A percentile compares a stretch with the other conserved stretches of the same genome.
phyloP scores from a whole-genome alignment of 30 jellyfish, hydroid and myxozoan genomes.

The Hydra vulgaris region DNA sequence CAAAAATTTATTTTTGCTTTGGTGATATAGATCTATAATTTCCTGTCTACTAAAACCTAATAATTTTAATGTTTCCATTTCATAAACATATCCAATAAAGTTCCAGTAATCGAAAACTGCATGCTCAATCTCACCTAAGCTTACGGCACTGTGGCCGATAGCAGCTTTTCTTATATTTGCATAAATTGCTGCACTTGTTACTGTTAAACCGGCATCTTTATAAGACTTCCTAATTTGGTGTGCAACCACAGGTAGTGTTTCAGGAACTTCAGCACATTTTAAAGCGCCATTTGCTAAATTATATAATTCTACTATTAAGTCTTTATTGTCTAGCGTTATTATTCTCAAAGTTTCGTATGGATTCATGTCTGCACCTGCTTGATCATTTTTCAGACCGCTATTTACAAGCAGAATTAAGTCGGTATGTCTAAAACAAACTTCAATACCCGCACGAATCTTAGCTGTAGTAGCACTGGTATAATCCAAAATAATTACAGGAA shows the following conservation, averaged over 20 bases:
- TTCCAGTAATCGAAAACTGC: neutral
- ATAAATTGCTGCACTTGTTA: neutral
- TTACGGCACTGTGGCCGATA: neutral
- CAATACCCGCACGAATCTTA: neutral
- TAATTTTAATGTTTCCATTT: neutral
- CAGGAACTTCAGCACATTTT: neutral
- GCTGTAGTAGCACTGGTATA: neutral
- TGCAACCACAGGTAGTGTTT: neutral
- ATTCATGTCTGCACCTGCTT: neutral
- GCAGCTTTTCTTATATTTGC: neutral
- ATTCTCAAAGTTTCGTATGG: neutral
- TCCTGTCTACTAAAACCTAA: neutral
- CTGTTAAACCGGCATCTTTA: neutral
- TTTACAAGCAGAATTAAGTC: neutral
- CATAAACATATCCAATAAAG: neutral
- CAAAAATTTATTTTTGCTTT: neutral
- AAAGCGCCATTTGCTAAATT: neutral
- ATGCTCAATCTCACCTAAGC: neutral
- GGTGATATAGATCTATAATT: neutral
- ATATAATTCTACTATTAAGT: neutral
- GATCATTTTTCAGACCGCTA: neutral
- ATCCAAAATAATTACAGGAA: neutral
- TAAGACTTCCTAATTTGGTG: neutral
- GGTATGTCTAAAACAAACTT: neutral
- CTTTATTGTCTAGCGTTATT: neutral